A percentile compares a stretch with the other conserved stretches of the same genome.
phyloP scores from a whole-genome alignment of 2,888 invertebrate species.

The Scaptomyza reducta region DNA sequence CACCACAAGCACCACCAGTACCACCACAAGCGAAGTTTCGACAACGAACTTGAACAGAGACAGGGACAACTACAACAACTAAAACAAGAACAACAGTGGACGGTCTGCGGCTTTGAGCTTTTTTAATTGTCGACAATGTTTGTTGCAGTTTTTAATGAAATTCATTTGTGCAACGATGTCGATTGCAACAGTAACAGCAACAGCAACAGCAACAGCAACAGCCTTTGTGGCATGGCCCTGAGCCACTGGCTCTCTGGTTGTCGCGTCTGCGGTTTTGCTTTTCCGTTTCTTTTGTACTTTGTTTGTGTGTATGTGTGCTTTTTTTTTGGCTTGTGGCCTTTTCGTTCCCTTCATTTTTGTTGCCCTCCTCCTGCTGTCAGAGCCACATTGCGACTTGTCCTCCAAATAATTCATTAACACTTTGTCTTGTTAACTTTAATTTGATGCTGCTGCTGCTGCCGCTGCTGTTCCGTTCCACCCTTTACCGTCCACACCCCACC shows the following conservation, averaged over 20 bases:
- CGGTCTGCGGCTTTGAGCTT: conserved; percentile 62
- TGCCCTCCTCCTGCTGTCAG: conserved; percentile 24
- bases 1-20: conserved; percentile 13
- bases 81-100: conserved; percentile 21
- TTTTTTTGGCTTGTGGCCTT: conserved; percentile 24
- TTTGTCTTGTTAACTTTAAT: conserved; percentile 80
- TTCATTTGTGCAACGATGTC: conserved; percentile 69
- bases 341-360: conserved; percentile 12
- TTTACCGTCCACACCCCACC: not conserved
- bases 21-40: conserved; percentile 24
- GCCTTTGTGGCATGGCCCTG: conserved; percentile 43
- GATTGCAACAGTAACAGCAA: conserved; percentile 44
- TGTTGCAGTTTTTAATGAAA: conserved; percentile 78
- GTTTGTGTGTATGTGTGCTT: not conserved
- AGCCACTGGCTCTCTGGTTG: conserved; percentile 33
- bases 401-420: conserved; percentile 84
- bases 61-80: conserved; percentile 26
- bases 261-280: conserved; percentile 56
- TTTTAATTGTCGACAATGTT: conserved; percentile 80
- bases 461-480: conserved; percentile 13
- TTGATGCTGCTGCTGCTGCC: conserved; percentile 58
- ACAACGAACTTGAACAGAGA: conserved; percentile 27
- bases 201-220: conserved; percentile 22
- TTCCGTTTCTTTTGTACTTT: conserved; percentile 11
- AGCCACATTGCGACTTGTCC: conserved; percentile 77